Conservation (phyloP, 2,888 invertebrate species). For the Tetragonula carbonaria region DNA sequence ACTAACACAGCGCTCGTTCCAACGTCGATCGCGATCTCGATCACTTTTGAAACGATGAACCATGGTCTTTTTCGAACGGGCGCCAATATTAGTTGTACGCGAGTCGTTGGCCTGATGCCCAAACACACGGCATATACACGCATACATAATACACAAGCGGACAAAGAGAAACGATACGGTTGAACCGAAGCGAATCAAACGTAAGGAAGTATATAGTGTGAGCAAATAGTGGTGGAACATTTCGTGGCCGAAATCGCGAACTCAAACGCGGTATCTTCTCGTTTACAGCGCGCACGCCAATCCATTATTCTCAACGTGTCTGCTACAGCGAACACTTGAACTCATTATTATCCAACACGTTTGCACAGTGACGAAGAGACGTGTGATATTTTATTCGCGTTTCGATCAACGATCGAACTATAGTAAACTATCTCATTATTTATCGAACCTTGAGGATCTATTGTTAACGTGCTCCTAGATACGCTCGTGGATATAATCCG, state of each 20-base stretch:
- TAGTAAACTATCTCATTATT: constrained; percentile 7
- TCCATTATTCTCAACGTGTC: constrained; percentile 43
- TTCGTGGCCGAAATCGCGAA: constrained; percentile 24
- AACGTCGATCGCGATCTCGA: constrained; percentile 18
- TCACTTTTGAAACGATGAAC: constrained; percentile 14
- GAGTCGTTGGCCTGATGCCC: constrained; percentile 70
- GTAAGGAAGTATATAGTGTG: constrained; percentile 27
- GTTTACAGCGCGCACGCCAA: constrained; percentile 40
- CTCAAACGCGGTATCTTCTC: constrained; percentile 61
- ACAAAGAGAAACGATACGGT: constrained; percentile 28
- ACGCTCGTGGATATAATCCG: too few species aligned
- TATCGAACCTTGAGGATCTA: constrained; percentile 11
- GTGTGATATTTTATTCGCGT: constrained; percentile 39
- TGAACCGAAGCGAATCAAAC: constrained; percentile 21
- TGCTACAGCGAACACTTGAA: constrained; percentile 46
- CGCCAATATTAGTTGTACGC: constrained; percentile 5
- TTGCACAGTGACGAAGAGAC: constrained; percentile 16
- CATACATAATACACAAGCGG: not conserved
- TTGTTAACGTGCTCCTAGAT: not conserved
- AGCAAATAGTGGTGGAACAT: constrained; percentile 33
- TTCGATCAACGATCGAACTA: constrained; percentile 15
- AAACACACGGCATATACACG: constrained; percentile 27
- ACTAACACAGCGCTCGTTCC: constrained; percentile 5
- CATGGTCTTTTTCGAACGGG: constrained; percentile 8
- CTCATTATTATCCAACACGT: constrained; percentile 49